A percentile compares a stretch with the other conserved stretches of the same genome.
Evolutionary conservation across 1,140 invertebrate species (phyloP).

Genomic region (Hormaphis cornu): DNA sequence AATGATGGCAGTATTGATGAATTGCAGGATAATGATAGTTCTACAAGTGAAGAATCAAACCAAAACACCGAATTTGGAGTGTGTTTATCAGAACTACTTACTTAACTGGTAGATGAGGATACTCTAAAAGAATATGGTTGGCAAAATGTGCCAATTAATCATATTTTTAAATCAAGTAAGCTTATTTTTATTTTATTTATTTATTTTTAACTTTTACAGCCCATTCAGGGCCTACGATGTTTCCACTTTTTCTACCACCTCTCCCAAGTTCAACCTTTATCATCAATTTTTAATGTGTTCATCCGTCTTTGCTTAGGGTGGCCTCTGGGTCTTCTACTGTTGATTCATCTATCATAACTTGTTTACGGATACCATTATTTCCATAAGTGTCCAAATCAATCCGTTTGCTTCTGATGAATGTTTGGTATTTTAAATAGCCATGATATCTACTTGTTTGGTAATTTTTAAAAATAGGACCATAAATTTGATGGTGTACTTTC

Average conservation of each 20-base stretch:
- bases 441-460: no score
- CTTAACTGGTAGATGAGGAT: slow-evolving; percentile 60
- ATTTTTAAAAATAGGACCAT: neutral
- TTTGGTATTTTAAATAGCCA: no score
- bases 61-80: slow-evolving; percentile 36
- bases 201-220: neutral
- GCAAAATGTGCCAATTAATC: slow-evolving; percentile 58
- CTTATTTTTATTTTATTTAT: neutral
- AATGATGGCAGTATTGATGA: slow-evolving; percentile 34
- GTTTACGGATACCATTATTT: no score
- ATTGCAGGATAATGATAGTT: slow-evolving; percentile 5
- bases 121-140: slow-evolving; percentile 57
- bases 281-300: no score
- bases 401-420: no score
- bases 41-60: slow-evolving; percentile 17
- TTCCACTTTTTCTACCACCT: no score
- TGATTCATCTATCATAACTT: no score
- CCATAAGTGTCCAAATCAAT: no score
- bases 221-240: no score
- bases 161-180: slow-evolving; percentile 47
- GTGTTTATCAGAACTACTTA: slow-evolving; percentile 50
- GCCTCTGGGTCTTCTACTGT: no score
- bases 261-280: no score
- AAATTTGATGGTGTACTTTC: neutral
- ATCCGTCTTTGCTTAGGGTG: no score